A percentile compares a stretch with the other conserved stretches of the same genome.
These are phyloP conservation scores for Characodon lateralis DNA, from an alignment of 2,797 vertebrate species.

Conservation along the genomic window DNA sequence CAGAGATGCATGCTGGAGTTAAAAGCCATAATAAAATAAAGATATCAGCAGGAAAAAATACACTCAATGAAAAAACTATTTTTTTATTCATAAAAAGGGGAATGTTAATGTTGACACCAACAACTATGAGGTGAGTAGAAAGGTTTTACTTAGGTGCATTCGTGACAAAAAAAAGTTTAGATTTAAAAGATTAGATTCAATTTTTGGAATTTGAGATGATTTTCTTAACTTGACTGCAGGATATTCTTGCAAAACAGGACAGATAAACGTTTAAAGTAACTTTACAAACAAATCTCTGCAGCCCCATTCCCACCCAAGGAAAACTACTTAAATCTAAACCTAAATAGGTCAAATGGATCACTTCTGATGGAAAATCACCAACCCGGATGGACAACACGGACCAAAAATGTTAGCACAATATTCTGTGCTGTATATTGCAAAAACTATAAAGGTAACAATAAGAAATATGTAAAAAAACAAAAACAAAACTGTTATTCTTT, in stretches of 20 bases:
- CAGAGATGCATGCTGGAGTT: conserved; percentile 12
- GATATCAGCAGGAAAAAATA: conserved; percentile 13
- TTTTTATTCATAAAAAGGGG: neutral
- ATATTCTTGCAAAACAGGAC: too few relatives aligned
- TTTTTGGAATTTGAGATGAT: neutral
- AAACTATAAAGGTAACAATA: neutral
- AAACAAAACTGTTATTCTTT: neutral
- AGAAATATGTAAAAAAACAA: neutral
- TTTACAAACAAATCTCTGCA: neutral
- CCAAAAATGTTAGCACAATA: neutral
- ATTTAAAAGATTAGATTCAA: neutral
- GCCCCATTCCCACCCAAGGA: neutral
- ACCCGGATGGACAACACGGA: too few relatives aligned
- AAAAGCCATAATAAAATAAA: conserved; percentile 17
- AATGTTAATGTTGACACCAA: too few relatives aligned
- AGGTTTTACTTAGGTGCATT: neutral
- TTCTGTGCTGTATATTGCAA: neutral
- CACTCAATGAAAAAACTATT: conserved; percentile 6
- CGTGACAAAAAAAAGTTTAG: neutral
- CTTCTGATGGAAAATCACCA: neutral
- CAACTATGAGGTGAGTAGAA: neutral
- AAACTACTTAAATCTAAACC: neutral
- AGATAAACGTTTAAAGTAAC: neutral
- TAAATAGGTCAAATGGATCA: neutral
- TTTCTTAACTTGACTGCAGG: neutral